A percentile compares a stretch with the other conserved stretches of the same genome.
Evolutionary conservation across 2,113 vertebrate species (phyloP).

Genomic region (Malaclemys terrapin): DNA sequence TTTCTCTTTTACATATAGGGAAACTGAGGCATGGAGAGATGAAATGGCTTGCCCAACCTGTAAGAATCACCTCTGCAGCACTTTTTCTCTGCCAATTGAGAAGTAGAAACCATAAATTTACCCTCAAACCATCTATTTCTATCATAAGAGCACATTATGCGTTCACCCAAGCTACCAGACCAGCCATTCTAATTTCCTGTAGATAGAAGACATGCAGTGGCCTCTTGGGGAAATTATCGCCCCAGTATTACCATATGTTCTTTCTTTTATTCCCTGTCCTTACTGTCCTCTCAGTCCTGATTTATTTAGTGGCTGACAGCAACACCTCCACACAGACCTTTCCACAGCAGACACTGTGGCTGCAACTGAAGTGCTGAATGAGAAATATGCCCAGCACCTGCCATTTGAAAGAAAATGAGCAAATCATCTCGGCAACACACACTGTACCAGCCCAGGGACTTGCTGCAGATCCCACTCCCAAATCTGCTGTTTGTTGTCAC

Average conservation of each 20-base stretch:
- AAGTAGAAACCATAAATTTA: slow-evolving; percentile 23
- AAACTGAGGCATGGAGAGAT: slow-evolving; percentile 1
- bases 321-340: background rate
- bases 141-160: slow-evolving; percentile 8
- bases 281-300: background rate
- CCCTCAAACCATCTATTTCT: background rate
- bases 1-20: background rate
- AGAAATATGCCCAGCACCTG: background rate
- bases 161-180: slow-evolving; percentile 20
- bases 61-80: background rate
- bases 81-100: background rate
- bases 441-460: background rate
- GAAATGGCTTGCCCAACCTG: background rate
- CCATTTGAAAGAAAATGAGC: background rate
- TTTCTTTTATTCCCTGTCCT: background rate
- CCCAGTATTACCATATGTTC: background rate
- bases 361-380: background rate
- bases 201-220: background rate
- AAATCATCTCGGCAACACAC: background rate
- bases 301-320: slow-evolving; percentile 4
- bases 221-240: slow-evolving; percentile 18
- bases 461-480: background rate
- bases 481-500: background rate
- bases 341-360: background rate
- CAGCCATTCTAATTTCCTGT: slow-evolving; percentile 26